Percentiles rank a stretch among this genome's conserved stretches.
Conservation (phyloP, 2,113 vertebrate species). For the Ceyx margarethae region DNA sequence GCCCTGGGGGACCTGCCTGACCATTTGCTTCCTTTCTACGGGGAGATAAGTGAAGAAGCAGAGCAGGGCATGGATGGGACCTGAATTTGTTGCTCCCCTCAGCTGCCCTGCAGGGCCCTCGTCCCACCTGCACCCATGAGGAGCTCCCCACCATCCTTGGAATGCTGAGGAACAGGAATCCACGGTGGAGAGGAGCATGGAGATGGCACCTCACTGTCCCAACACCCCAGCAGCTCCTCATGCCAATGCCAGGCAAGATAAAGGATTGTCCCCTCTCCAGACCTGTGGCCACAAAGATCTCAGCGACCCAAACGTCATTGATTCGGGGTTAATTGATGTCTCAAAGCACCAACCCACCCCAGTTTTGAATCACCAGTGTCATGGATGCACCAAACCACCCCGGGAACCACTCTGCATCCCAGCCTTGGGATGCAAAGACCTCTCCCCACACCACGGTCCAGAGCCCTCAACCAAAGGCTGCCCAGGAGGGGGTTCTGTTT, state of each 20-base stretch:
- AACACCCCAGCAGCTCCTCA: not conserved
- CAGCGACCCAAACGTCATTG: accelerated
- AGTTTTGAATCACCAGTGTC: not conserved
- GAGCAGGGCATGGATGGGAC: not conserved
- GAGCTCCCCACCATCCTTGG: not conserved
- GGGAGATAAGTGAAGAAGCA: not conserved
- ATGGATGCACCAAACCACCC: not conserved
- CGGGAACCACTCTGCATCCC: not conserved
- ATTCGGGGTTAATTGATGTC: accelerated
- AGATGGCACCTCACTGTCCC: not conserved
- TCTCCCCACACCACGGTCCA: not conserved
- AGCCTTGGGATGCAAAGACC: not conserved
- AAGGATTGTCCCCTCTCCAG: not conserved
- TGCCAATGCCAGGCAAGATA: not conserved
- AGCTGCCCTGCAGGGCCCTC: not conserved
- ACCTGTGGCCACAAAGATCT: accelerated
- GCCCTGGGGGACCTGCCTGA: not conserved
- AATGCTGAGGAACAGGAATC: not conserved
- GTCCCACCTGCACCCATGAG: not conserved
- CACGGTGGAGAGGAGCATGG: not conserved
- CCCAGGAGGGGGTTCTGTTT: too few relatives aligned
- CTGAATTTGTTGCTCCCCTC: not conserved
- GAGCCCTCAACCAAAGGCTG: not conserved
- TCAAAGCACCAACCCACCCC: not conserved
- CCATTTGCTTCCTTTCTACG: not conserved